These are phyloP conservation scores for Morus bassanus DNA, from an alignment of 2,797 vertebrate genomes.

Conservation along the genomic window DNA sequence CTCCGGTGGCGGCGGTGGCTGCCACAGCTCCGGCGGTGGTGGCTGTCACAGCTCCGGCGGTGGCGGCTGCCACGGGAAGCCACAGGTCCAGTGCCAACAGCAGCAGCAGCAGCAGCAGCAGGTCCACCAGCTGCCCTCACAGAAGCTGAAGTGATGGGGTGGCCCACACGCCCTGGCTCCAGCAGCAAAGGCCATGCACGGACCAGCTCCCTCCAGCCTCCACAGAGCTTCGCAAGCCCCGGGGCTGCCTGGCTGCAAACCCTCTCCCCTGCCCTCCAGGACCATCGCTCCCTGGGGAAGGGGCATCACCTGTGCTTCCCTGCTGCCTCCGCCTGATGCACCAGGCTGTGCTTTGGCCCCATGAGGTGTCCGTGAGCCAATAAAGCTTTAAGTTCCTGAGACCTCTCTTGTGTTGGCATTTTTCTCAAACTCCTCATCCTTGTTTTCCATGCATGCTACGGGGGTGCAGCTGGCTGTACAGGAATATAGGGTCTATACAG, in stretches of 20 bases:
- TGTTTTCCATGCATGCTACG: not conserved
- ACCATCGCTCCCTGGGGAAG: not conserved
- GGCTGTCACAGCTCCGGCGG: not conserved
- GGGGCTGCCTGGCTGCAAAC: not conserved
- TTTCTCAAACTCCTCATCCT: not conserved
- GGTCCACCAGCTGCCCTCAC: conserved; percentile 23
- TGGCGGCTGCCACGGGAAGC: not conserved
- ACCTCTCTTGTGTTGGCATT: not conserved
- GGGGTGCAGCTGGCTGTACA: not conserved
- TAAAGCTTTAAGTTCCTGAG: not conserved
- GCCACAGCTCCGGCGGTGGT: rapidly evolving
- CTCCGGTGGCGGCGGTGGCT: rapidly evolving
- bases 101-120: conserved; percentile 59
- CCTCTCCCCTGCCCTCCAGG: not conserved
- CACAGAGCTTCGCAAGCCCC: not conserved
- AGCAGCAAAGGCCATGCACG: not conserved
- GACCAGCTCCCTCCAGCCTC: not conserved
- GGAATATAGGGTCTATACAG: not conserved
- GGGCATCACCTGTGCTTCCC: not conserved
- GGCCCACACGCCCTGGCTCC: not conserved
- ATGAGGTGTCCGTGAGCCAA: not conserved
- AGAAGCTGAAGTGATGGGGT: conserved; percentile 9
- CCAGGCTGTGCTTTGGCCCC: not conserved
- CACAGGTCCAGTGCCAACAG: not conserved
- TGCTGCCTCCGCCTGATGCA: not conserved